Evolutionary conservation across 2,888 invertebrate species (phyloP).

Genomic region (Aricia artaxerxes): DNA sequence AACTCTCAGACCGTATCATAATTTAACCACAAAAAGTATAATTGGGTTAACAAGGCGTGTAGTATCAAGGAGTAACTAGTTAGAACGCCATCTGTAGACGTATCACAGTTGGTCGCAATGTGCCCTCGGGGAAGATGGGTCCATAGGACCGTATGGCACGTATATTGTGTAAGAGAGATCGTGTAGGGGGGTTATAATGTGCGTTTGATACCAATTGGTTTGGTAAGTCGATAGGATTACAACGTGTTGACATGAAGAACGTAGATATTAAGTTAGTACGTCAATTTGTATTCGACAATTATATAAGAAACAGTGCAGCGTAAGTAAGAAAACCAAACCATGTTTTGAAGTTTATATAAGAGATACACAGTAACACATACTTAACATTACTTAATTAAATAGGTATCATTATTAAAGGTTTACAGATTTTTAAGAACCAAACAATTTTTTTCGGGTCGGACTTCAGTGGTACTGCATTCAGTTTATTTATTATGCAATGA

Average conservation of each 20-base stretch:
- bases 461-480: too few relatives aligned
- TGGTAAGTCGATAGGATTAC: slow-evolving; percentile 4
- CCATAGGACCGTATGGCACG: not conserved
- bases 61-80: slow-evolving; percentile 35
- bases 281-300: too few relatives aligned
- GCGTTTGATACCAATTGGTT: slow-evolving; percentile 2
- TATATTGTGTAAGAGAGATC: not conserved
- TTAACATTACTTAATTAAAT: too few relatives aligned
- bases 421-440: too few relatives aligned
- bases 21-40: not conserved
- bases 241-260: not conserved
- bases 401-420: too few relatives aligned
- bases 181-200: slow-evolving; percentile 5
- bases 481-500: too few relatives aligned
- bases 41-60: not conserved
- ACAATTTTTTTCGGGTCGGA: too few relatives aligned
- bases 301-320: too few relatives aligned
- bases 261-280: too few relatives aligned
- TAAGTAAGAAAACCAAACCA: too few relatives aligned
- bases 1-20: not conserved
- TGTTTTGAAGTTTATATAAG: too few relatives aligned
- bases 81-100: slow-evolving; percentile 48
- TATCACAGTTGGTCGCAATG: slow-evolving; percentile 63
- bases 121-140: slow-evolving; percentile 52
- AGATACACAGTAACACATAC: too few relatives aligned